Conservation (phyloP, 2,888 invertebrate genomes). For the Eretmocerus hayati region DNA sequence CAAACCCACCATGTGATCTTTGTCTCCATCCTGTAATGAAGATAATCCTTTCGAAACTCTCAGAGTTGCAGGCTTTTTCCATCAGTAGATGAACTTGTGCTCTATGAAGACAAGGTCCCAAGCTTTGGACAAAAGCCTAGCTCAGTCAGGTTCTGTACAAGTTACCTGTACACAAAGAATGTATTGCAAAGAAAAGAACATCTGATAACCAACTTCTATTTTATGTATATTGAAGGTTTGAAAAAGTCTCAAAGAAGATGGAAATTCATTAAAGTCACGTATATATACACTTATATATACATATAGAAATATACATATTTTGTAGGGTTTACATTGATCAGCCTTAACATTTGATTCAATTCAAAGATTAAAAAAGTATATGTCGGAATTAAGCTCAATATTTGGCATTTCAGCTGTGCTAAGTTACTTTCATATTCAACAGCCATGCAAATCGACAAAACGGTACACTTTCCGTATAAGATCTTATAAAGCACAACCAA, state of each 20-base stretch:
- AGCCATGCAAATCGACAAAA: constrained; percentile 14
- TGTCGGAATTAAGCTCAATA: constrained; percentile 18
- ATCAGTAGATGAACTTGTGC: too few relatives aligned
- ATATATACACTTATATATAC: constrained; percentile 27
- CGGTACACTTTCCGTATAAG: constrained; percentile 39
- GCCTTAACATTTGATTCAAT: constrained; percentile 45
- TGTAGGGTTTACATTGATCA: constrained; percentile 48
- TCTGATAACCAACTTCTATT: constrained; percentile 26
- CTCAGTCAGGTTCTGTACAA: too few relatives aligned
- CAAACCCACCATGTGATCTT: too few relatives aligned
- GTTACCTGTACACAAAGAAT: constrained; percentile 17
- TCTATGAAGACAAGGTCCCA: too few relatives aligned
- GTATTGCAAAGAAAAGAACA: constrained; percentile 20
- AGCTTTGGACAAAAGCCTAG: too few relatives aligned
- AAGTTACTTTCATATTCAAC: constrained; percentile 20
- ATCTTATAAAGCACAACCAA: constrained; percentile 37
- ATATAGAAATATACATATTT: constrained; percentile 47
- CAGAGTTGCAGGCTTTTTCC: too few relatives aligned
- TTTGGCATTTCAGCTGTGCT: constrained; percentile 17
- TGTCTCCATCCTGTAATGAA: too few relatives aligned
- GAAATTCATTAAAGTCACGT: constrained; percentile 26
- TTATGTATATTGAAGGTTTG: constrained; percentile 28
- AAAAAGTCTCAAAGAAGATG: constrained; percentile 24
- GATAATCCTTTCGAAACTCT: too few relatives aligned
- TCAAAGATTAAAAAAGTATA: constrained; percentile 27